Base-by-base conservation (phyloP, 1,140 invertebrate species). In the Bombus sibiricus region DNA sequence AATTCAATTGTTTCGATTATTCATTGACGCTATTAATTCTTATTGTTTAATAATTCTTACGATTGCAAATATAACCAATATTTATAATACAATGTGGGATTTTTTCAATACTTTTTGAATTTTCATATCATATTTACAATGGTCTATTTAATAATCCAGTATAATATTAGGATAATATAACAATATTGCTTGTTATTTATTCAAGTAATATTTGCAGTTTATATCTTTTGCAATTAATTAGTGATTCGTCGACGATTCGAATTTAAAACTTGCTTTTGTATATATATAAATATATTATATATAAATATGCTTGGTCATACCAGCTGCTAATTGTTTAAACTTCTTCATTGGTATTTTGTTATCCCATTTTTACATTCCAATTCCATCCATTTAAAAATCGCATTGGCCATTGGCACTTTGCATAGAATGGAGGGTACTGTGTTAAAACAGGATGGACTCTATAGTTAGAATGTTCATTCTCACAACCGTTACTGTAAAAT, bases 401-500 rank as follows among this genome's bases (percentile, higher is more conserved):
- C 6, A 57, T 37, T 57, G 22, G 5, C 18, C 47, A 53, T 22
- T 22, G 47, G 1, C 18, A 6, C 18, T 53, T 53, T 53, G 18
- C 22, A 25, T 34, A 28, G 73, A 28, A 53, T 3, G 9, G 32
- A n/a, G 13, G 39, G 69, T 53, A 53, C 18, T 53, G 78, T 75
- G 83, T 90, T 90, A 77, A 85, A 90, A 85, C 82, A 79, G 77
- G 78, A 76, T 53, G 82, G 53, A 79, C 59, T 80, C 73, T 32
- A 80, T 76, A 76, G 53, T 79, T 68, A 79, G 37, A 86, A 86
- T 68, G 83, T 87, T 77, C 75, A 72, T 43, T 78, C 75, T 76
- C 87, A 43, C 88, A 84, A 68, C 75, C 79, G 71, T 88, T 74
- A 79, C 80, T 88, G 86, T 90, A 90, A 90, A 90, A 90, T 90